phyloP scores from a whole-genome alignment of 2,113 vertebrate genomes.

The Xyrauchen texanus region DNA sequence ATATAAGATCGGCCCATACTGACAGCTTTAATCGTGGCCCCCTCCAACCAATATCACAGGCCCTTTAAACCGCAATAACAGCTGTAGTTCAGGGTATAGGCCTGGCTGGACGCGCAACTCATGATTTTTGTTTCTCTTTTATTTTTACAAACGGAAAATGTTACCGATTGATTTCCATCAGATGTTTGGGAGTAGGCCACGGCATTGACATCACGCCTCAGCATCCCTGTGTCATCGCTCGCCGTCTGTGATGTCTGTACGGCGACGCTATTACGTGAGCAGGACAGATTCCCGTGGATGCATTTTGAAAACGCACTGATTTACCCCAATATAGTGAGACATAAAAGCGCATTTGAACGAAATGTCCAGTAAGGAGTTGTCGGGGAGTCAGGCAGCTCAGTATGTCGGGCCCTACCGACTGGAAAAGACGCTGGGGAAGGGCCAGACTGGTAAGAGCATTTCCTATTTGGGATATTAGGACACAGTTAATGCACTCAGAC shows the following conservation, averaged over 20 bases:
- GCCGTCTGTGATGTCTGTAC: conserved; percentile 67
- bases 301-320: conserved; percentile 53
- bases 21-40: background rate
- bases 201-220: conserved; percentile 64
- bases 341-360: conserved; percentile 44
- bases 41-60: background rate
- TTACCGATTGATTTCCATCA: conserved; percentile 43
- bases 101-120: background rate
- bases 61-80: background rate
- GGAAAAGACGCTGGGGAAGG: conserved; percentile 81
- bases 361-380: conserved; percentile 79
- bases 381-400: conserved; percentile 74
- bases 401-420: conserved; percentile 80
- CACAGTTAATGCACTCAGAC: background rate
- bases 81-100: background rate
- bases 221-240: conserved; percentile 48
- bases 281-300: conserved; percentile 50
- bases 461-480: conserved; percentile 9
- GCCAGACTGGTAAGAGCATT: conserved; percentile 76
- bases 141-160: background rate
- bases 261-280: conserved; percentile 56
- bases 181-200: conserved; percentile 72
- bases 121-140: background rate
- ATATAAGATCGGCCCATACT: background rate
- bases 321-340: conserved; percentile 13